Percentiles rank a stretch among this genome's conserved stretches.
These are phyloP conservation scores for Pachydiplax longipennis DNA, from an alignment of 2,888 invertebrate species.

Conservation along the genomic window DNA sequence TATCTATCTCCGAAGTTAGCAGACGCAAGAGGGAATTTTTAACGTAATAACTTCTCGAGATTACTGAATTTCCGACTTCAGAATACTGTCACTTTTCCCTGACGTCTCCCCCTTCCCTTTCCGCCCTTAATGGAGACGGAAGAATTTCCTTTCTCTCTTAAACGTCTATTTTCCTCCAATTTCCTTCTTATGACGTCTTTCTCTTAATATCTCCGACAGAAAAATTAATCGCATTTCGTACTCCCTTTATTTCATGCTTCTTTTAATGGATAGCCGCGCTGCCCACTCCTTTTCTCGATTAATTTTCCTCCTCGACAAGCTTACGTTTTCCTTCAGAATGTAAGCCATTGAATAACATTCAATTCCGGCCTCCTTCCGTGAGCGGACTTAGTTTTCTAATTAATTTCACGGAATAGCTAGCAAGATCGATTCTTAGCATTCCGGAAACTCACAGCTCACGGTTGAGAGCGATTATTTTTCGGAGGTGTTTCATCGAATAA, in stretches of 20 bases:
- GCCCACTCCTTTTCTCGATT: neutral
- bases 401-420: too few species aligned
- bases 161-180: neutral
- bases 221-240: neutral
- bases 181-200: neutral
- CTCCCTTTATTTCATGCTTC: neutral
- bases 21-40: too few species aligned
- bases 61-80: neutral
- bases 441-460: too few species aligned
- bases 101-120: neutral
- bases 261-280: neutral
- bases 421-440: too few species aligned
- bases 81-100: neutral
- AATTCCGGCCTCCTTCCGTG: too few species aligned
- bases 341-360: too few species aligned
- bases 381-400: too few species aligned
- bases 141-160: neutral
- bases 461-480: too few species aligned
- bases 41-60: too few species aligned
- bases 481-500: too few species aligned
- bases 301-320: neutral
- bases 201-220: neutral
- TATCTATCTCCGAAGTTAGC: too few species aligned
- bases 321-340: too few species aligned
- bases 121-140: neutral